Percentiles rank a stretch among this genome's conserved stretches.
Conservation (phyloP, 2,113 vertebrate genomes). For the Lonchura striata region DNA sequence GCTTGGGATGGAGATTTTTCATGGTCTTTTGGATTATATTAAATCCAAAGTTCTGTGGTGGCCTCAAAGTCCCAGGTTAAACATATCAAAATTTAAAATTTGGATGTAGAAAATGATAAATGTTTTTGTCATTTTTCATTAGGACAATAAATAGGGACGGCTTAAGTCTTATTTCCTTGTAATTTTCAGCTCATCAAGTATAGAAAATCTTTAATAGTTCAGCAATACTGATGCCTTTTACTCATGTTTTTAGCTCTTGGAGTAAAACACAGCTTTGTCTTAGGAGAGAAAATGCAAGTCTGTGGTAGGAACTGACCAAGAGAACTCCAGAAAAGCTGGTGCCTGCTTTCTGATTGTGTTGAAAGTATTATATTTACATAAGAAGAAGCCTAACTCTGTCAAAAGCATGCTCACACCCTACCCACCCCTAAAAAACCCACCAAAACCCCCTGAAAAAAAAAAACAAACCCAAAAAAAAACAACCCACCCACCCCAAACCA, state of each 20-base stretch:
- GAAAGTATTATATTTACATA: background rate
- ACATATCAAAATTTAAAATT: background rate
- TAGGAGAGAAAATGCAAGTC: background rate
- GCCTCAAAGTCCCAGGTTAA: background rate
- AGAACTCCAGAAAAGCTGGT: background rate
- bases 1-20: background rate
- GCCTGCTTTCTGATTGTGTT: background rate
- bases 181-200: background rate
- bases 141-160: background rate
- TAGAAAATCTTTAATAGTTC: background rate
- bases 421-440: fast-evolving
- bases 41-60: background rate
- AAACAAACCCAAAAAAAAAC: too few species aligned
- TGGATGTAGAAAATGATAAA: background rate
- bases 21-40: background rate
- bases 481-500: too few species aligned
- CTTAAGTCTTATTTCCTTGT: background rate
- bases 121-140: background rate
- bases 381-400: background rate
- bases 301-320: background rate
- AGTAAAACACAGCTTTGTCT: background rate
- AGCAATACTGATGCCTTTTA: background rate
- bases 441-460: background rate
- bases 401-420: fast-evolving
- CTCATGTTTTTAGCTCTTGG: background rate